Percentiles rank a stretch among this genome's conserved stretches.
phyloP scores from a whole-genome alignment of 2,113 vertebrate genomes.

The Cinclus cinclus region DNA sequence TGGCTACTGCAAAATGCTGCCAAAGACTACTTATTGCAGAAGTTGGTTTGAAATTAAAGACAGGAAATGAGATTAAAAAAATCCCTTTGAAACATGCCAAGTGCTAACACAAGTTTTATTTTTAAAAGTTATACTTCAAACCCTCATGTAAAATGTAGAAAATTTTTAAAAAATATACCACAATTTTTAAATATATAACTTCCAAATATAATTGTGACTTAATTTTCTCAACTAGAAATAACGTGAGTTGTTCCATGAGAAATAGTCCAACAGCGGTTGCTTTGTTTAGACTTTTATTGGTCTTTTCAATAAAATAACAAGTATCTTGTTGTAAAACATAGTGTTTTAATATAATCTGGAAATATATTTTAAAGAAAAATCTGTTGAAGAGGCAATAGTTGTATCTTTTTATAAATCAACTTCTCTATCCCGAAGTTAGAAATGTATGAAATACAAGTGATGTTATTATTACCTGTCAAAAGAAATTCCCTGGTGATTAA shows the following conservation, averaged over 20 bases:
- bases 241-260: not conserved
- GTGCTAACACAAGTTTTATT: not conserved
- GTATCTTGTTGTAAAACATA: not conserved
- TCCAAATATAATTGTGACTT: not conserved
- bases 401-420: not conserved
- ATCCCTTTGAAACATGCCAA: not conserved
- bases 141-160: not conserved
- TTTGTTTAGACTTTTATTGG: not conserved
- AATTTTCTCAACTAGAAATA: not conserved
- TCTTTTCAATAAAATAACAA: not conserved
- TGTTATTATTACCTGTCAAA: not conserved
- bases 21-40: conserved; percentile 2
- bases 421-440: not conserved
- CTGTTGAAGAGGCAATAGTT: not conserved
- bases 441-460: not conserved
- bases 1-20: not conserved
- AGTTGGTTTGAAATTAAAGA: conserved; percentile 24
- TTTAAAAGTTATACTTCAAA: not conserved
- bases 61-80: conserved; percentile 43
- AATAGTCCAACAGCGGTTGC: not conserved
- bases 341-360: not conserved
- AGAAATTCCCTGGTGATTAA: not conserved
- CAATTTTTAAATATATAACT: not conserved
- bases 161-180: not conserved
- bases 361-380: not conserved